phyloP scores from a whole-genome alignment of 2,113 vertebrate genomes.

The Cephalopterus ornatus region DNA sequence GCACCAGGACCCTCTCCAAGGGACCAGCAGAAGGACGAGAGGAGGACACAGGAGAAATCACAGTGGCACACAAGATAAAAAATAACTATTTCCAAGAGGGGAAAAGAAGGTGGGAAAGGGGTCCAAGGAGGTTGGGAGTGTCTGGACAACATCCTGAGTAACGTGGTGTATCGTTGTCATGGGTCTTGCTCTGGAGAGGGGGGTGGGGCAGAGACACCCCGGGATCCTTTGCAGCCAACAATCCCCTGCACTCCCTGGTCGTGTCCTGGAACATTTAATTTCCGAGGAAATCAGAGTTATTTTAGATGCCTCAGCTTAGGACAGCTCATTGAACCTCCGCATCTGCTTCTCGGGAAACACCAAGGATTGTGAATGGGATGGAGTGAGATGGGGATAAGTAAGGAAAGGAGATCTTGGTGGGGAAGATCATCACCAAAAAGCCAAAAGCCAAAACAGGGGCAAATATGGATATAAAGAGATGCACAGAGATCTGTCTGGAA shows the following conservation, averaged over 20 bases:
- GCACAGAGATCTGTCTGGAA: background rate
- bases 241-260: background rate
- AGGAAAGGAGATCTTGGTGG: background rate
- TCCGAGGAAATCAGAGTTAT: background rate
- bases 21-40: background rate
- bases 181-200: background rate
- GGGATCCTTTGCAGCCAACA: background rate
- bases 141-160: background rate
- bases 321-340: background rate
- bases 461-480: background rate
- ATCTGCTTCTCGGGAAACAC: background rate
- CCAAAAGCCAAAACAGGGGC: background rate
- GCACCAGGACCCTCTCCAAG: background rate
- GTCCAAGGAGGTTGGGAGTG: background rate
- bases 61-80: background rate
- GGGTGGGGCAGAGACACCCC: background rate
- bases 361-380: background rate
- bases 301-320: background rate
- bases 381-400: background rate
- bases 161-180: accelerated
- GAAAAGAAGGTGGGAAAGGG: background rate
- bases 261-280: background rate
- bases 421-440: background rate
- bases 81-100: background rate
- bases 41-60: background rate